Evolutionary conservation across 2,113 vertebrate species (phyloP), one percentile per base, ranked within the genome.

Genomic region (Gambusia affinis): DNA sequence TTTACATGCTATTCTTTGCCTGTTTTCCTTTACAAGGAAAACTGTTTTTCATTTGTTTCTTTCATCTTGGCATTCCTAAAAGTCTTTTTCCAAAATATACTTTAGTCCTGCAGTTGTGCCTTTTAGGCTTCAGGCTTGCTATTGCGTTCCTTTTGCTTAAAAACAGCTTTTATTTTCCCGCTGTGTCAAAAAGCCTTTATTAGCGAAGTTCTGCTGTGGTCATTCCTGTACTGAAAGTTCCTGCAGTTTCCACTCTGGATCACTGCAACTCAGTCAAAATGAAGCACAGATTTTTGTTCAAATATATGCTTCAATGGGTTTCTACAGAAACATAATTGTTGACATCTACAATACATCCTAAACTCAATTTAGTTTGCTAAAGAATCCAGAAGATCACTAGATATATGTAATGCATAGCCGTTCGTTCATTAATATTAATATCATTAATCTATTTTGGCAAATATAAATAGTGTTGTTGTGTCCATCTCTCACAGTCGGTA

Each of bases 401-500:
- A n/a, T 57, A n/a, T n/a, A 57, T 57, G 24, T 57, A 57, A 57
- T 57, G 51, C 22, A 24, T n/a, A 70, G 60, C 30, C 28, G 42
- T 75, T 12, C 24, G 19, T 75, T 37, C 39, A 42, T 67, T 77
- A 2, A 63, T 69, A 37, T 15, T 5, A 4, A 7, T 64, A 24
- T 27, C 0, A 66, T 24, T 42, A 57, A 24, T 57, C 7, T 51
- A 67, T 30, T 70, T 42, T 62, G 12, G 29, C 29, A 7, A 62
- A 14, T 63, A 15, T 42, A 28, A 57, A 15, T 42, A 6, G 12
- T 42, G 8, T 28, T 67, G 28, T 68, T 81, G 3, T 78, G 31
- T 83, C 12, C 82, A 30, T 85, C 57, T 82, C 19, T 3, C 74
- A 8, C 69, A 33, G 30, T 66, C 69, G 35, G 60, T 66, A 54